Base-by-base conservation (phyloP, 2,888 invertebrate genomes). In the Apodemia hepburni region DNA sequence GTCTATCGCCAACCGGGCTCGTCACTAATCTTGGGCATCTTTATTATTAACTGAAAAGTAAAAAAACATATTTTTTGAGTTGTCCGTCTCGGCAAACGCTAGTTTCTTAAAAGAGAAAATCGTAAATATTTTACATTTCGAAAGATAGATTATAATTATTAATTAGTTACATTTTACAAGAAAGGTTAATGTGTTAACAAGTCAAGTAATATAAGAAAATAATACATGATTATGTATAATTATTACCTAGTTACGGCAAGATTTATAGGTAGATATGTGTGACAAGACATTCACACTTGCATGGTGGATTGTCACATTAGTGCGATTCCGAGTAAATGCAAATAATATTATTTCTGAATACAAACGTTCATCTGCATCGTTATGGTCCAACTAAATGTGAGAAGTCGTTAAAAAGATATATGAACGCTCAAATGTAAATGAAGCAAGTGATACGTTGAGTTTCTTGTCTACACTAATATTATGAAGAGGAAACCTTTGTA, bases 391-490 rank as follows among this genome's bases (percentile, higher is more conserved):
- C 42, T 42, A 58, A 75, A 80, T 78, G 79, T 75, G 79, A 76
- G 79, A 78, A 80, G 78, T 80, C 80, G 76, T 81, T 78, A 80
- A 75, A 70, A 70, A 73, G 73, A 77, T 68, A 65, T 69, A 78
- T 71, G 61, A 27, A 17, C 57, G 35, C n/a, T 61, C 38, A 9
- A 4, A 54, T 51, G 22, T 22, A 51, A 51, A 51, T 51, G 7
- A 42, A 18, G 9, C n/a, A 18, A 49, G 9, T 49, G 49, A 27
- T 54, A 54, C 27, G 12, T 54, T 27, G 15, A 42, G 15, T 15
- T 42, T 38, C 38, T 38, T 12, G 3, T 38, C n/a, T n/a, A n/a
- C n/a, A n/a, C n/a, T n/a, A n/a, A n/a, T n/a, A n/a, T n/a, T n/a
- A n/a, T n/a, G n/a, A n/a, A n/a, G n/a, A n/a, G n/a, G n/a, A n/a